Evolutionary conservation across 2,888 invertebrate genomes (phyloP).

Genomic region (Galeruca laticollis): DNA sequence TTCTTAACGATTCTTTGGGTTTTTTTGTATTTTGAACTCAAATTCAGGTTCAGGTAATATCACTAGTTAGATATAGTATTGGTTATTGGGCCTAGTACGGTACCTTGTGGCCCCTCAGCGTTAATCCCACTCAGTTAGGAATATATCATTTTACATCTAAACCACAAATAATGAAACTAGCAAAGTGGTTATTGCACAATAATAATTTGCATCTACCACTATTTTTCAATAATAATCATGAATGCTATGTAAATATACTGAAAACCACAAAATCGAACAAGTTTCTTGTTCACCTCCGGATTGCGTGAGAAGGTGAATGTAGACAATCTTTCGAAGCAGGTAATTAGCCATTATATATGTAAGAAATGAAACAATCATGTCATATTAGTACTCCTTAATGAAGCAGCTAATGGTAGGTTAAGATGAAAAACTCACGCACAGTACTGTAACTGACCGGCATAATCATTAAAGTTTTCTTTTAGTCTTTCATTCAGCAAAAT

Average conservation of each 20-base stretch:
- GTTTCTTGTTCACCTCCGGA: conserved; percentile 40
- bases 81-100: too few relatives aligned
- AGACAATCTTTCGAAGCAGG: conserved; percentile 60
- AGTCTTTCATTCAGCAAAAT: conserved; percentile 21
- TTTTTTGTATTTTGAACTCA: too few relatives aligned
- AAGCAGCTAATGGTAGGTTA: conserved; percentile 63
- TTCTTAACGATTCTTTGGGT: too few relatives aligned
- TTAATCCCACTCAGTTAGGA: too few relatives aligned
- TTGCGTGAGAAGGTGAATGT: conserved; percentile 62
- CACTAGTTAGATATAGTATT: too few relatives aligned
- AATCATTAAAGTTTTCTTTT: conserved; percentile 48
- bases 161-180: not conserved
- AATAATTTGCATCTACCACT: conserved; percentile 6
- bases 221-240: not conserved
- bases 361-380: conserved; percentile 65
- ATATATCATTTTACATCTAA: not conserved
- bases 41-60: too few relatives aligned
- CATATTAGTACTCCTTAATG: conserved; percentile 66
- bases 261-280: conserved; percentile 40
- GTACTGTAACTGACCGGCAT: conserved; percentile 51
- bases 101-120: too few relatives aligned
- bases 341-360: conserved; percentile 65
- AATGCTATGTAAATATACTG: conserved; percentile 36
- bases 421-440: conserved; percentile 43
- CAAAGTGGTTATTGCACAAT: not conserved